Percentiles rank a stretch among this genome's conserved stretches.
These are phyloP conservation scores for Tuberolachnus salignus DNA, from an alignment of 2,888 invertebrate species.

Conservation along the genomic window DNA sequence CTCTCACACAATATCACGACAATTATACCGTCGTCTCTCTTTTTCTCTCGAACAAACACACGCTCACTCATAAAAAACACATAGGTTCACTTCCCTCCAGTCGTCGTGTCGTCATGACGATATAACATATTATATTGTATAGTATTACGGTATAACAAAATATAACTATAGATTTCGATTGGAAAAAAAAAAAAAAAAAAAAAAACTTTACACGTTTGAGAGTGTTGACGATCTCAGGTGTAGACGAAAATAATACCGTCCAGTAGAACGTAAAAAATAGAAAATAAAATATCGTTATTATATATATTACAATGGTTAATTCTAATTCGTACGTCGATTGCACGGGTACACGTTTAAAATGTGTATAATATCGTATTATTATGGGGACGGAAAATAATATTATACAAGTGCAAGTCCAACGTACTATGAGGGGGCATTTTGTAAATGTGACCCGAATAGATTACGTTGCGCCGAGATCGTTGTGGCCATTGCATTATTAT, in stretches of 20 bases:
- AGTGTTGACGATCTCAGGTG: not conserved
- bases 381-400: constrained; percentile 13
- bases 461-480: too few relatives aligned
- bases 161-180: not conserved
- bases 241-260: constrained; percentile 14
- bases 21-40: too few relatives aligned
- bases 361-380: not conserved
- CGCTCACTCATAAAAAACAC: not conserved
- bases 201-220: too few relatives aligned
- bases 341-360: not conserved
- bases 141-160: not conserved
- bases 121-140: too few relatives aligned
- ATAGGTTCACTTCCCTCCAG: constrained; percentile 3
- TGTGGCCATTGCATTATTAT: too few relatives aligned
- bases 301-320: constrained; percentile 34
- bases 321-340: constrained; percentile 5
- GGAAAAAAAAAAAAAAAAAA: not conserved
- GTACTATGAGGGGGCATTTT: not conserved
- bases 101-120: not conserved
- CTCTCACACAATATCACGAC: too few relatives aligned
- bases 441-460: too few relatives aligned
- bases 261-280: not conserved
- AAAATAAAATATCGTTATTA: not conserved
- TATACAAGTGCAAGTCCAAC: constrained; percentile 4
- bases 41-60: too few relatives aligned